Base-by-base conservation (phyloP, 2,113 vertebrate species). In the Nannobrachium achirus region DNA sequence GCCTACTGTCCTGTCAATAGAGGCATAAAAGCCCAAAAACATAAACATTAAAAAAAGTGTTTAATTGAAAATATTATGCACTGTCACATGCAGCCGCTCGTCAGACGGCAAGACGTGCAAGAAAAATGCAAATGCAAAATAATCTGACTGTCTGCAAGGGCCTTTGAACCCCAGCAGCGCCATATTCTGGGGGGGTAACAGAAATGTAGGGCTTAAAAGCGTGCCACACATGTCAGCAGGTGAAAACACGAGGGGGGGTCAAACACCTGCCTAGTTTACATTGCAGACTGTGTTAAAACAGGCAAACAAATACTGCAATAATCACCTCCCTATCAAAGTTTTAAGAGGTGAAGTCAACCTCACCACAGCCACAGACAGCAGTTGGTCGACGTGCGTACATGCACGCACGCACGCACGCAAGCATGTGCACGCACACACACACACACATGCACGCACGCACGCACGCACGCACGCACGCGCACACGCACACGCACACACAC, bases 311-410 rank as follows among this genome's bases (percentile, higher is more conserved):
- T 74, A 84, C 76, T 40, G 60, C 50, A 79, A 85, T 85, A 84
- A 87, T 88, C 87, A 85, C 83, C 88, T 87, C 52, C 65, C 61
- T 62, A 46, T 53, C 45, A 74, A 73, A 52, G 75, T 81, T 86
- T 81, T 83, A 88, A 86, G 82, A 86, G 84, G 76, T 82, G 63
- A 80, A 85, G 65, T 79, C 60, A 82, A 75, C 68, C 76, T 63
- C 78, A 84, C 61, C 65, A 62, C 61, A 80, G 73, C 64, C 59
- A 18, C 79, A n/a, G n/a, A n/a, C n/a, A 82, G 71, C 79, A 85
- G 69, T 74, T 85, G 80, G 73, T 78, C 77, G 69, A 44, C 6
- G 25, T 33, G 25, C 25, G n/a, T n/a, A n/a, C n/a, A n/a, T n/a
- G n/a, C n/a, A n/a, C n/a, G n/a, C n/a, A 84, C 14, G 44, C 44